Evolutionary conservation across 2,888 invertebrate species (phyloP).

Genomic region (Pristionchus entomophagus): DNA sequence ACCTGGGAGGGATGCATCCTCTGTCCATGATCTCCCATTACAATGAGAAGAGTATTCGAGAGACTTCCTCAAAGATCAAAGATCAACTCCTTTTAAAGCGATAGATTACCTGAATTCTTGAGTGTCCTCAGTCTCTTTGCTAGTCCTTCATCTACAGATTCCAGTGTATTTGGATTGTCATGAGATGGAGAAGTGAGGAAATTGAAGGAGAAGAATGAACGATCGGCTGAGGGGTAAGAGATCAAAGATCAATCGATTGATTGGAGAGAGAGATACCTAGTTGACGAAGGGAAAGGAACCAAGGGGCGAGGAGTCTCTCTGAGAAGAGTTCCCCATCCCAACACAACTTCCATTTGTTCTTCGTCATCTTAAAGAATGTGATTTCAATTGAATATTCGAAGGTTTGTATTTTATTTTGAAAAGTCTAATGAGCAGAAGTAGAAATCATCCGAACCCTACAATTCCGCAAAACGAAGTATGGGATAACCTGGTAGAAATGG

Average conservation of each 20-base stretch:
- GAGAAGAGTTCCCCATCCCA: slow-evolving; percentile 56
- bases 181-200: slow-evolving; percentile 44
- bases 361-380: slow-evolving; percentile 51
- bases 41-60: slow-evolving; percentile 59
- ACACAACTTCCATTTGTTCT: slow-evolving; percentile 61
- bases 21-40: slow-evolving; percentile 64
- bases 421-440: too few species aligned
- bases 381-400: neutral
- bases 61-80: slow-evolving; percentile 48
- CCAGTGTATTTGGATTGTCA: slow-evolving; percentile 33
- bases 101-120: slow-evolving; percentile 48
- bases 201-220: slow-evolving; percentile 42
- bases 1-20: slow-evolving; percentile 50
- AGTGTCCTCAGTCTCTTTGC: slow-evolving; percentile 50
- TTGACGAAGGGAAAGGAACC: slow-evolving; percentile 52
- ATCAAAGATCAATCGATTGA: neutral
- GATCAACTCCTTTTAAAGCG: neutral
- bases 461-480: neutral
- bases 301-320: slow-evolving; percentile 54
- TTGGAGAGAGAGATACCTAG: neutral
- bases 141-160: slow-evolving; percentile 28
- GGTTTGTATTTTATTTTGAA: neutral
- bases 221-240: neutral
- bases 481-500: slow-evolving; percentile 55
- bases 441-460: too few species aligned